A percentile compares a stretch with the other conserved stretches of the same genome.
Evolutionary conservation across 1,140 invertebrate species (phyloP).

Genomic region (Archivesica marissinica): DNA sequence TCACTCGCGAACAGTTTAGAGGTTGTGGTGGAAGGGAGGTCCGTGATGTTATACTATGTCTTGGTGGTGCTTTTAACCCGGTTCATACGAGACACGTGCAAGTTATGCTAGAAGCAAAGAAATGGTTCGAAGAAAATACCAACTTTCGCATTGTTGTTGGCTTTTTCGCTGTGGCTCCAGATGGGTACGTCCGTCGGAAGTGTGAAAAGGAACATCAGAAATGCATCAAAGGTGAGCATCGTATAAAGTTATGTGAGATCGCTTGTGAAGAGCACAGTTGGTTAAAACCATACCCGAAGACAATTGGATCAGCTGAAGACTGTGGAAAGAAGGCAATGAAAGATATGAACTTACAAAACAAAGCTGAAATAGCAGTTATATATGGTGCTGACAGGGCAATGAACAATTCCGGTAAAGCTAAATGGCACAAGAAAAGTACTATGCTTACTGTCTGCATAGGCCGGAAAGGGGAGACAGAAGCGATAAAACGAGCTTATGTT

Average conservation of each 20-base stretch:
- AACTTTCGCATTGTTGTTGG: slow-evolving; percentile 24
- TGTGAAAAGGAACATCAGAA: slow-evolving; percentile 1
- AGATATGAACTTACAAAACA: neutral
- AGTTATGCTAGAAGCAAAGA: slow-evolving; percentile 10
- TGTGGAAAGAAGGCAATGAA: slow-evolving; percentile 15
- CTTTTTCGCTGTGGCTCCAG: slow-evolving; percentile 30
- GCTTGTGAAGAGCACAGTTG: slow-evolving; percentile 19
- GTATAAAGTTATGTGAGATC: slow-evolving; percentile 13
- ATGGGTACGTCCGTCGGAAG: slow-evolving; percentile 41
- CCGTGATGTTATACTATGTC: slow-evolving; percentile 36
- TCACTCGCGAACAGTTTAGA: neutral
- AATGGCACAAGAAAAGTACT: slow-evolving; percentile 24
- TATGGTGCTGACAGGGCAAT: slow-evolving; percentile 42
- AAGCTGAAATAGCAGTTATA: slow-evolving; percentile 16
- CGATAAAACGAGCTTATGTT: slow-evolving; percentile 4
- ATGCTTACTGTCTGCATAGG: slow-evolving; percentile 26
- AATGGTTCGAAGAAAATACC: slow-evolving; percentile 46
- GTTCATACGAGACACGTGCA: slow-evolving; percentile 42
- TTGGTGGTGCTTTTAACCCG: slow-evolving; percentile 53
- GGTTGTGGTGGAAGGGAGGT: too few species aligned
- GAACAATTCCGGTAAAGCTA: slow-evolving; percentile 21
- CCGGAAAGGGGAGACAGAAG: slow-evolving; percentile 36
- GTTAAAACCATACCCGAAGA: slow-evolving; percentile 8
- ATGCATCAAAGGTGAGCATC: slow-evolving; percentile 39
- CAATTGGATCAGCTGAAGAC: slow-evolving; percentile 40